Base-by-base conservation (phyloP, 2,113 vertebrate genomes). In the Gobius niger region DNA sequence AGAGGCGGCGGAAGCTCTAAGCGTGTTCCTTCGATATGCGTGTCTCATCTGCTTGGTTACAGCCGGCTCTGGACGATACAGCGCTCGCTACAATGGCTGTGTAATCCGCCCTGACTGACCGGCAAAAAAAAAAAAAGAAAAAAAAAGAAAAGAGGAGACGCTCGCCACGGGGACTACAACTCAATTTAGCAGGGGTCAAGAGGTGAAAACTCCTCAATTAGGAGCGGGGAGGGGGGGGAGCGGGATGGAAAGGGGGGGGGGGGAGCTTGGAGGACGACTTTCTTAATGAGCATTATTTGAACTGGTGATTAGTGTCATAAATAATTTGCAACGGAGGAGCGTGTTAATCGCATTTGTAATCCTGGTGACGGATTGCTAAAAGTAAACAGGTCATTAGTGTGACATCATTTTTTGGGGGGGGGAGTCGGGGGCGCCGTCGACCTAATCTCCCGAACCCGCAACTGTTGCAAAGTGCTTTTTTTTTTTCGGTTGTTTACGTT, bases 171-270 rank as follows among this genome's bases (percentile, higher is more conserved):
- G 91, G 91, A 92, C 88, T 90, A 91, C 89, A 90, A 89, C 91
- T 92, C 92, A 92, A 93, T 92, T 92, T 92, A 91, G 91, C 87
- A 87, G 65, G 47, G 90, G 89, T 92, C 89, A 87, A 76, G 72
- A 87, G 92, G 91, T 92, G 90, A 91, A 88, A 78, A 85, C 89
- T 89, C 89, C 88, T 89, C 91, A 91, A 91, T 92, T 92, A 92
- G 90, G 84, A 73, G 80, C 64, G 69, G 75, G 73, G 15, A 41
- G 73, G 67, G 80, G 82, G 79, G 76, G 80, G 76, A 80, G 73
- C 82, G 82, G 77, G 77, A 1, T 14, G 50, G 16, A 18, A 18
- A 78, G 77, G 82, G 76, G 84, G 83, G 77, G 77, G 24, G 24
- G 24, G 24, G 5, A 34, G 24, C 24, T 34, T 34, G 24, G 85